Evolutionary conservation across 2,888 invertebrate genomes (phyloP).

Genomic region (Stenoptilia bipunctidactyla): DNA sequence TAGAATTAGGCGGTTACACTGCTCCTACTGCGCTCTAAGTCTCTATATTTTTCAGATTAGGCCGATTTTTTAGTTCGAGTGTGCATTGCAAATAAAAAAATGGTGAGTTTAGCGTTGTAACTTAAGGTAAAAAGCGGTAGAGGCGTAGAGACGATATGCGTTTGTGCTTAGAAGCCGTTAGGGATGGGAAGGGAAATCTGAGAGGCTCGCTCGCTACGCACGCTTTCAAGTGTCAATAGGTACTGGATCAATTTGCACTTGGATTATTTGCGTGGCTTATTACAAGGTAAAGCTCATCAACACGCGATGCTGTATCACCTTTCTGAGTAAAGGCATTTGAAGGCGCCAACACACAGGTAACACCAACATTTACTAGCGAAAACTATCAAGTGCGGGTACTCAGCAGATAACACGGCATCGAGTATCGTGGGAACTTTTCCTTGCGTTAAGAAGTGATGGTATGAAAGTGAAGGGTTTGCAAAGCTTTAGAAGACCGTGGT

Average conservation of each 20-base stretch:
- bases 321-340: no score
- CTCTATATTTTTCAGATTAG: constrained; percentile 6
- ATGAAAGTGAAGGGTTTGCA: constrained; percentile 10
- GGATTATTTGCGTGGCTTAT: no score
- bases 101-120: constrained; percentile 22
- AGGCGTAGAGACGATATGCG: constrained; percentile 42
- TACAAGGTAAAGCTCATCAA: no score
- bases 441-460: constrained; percentile 3
- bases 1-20: not conserved
- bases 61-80: constrained; percentile 4
- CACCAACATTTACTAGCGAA: no score
- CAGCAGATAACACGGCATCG: no score
- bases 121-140: constrained; percentile 31
- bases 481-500: constrained; percentile 23
- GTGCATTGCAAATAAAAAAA: not conserved
- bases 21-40: not conserved
- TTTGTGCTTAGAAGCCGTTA: constrained; percentile 11
- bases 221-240: not conserved
- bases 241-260: no score
- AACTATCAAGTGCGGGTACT: no score
- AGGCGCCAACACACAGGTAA: no score
- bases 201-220: constrained; percentile 5
- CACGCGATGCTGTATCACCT: no score
- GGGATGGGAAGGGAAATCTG: constrained; percentile 2
- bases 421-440: not conserved